A percentile compares a stretch with the other conserved stretches of the same genome.
phyloP scores from a whole-genome alignment of 1,140 invertebrate genomes.

The Colletes latitarsis region DNA sequence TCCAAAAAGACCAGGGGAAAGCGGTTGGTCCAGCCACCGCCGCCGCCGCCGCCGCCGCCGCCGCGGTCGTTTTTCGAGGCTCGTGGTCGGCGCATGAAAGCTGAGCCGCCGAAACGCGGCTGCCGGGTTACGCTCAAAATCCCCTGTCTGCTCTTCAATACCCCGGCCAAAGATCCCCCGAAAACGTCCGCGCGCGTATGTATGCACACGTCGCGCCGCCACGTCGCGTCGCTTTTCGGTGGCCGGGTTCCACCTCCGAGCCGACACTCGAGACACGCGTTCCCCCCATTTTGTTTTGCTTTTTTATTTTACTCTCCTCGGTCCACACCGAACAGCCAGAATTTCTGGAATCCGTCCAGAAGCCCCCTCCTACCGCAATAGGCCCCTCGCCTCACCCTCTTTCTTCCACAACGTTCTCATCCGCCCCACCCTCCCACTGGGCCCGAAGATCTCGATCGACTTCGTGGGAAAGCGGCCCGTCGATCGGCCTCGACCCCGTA shows the following conservation, averaged over 20 bases:
- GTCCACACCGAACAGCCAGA: conserved; percentile 16
- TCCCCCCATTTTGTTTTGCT: background rate
- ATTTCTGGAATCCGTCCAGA: conserved; percentile 41
- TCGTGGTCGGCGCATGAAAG: conserved; percentile 53
- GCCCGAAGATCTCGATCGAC: background rate
- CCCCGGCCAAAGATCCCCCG: conserved; percentile 17
- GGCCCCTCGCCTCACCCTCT: background rate
- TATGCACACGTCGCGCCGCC: conserved; percentile 32
- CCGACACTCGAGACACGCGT: conserved; percentile 46
- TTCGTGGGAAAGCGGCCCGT: conserved; percentile 44
- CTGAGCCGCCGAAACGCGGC: conserved; percentile 51
- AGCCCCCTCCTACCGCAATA: background rate
- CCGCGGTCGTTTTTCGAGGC: conserved; percentile 45
- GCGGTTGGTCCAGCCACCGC: background rate
- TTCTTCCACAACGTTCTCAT: background rate
- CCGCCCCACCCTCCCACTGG: background rate
- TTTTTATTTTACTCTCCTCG: conserved; percentile 1
- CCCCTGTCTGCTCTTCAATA: conserved; percentile 9
- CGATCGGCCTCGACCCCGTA: conserved; percentile 38
- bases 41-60: background rate
- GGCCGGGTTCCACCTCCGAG: conserved; percentile 21
- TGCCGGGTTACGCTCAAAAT: conserved; percentile 52
- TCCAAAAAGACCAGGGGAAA: conserved; percentile 27
- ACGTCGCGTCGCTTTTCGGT: conserved; percentile 41
- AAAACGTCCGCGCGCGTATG: conserved; percentile 30